Percentiles rank a stretch among this genome's conserved stretches.
phyloP scores from a whole-genome alignment of 1,140 invertebrate genomes.

The Meloidogyne hapla region DNA sequence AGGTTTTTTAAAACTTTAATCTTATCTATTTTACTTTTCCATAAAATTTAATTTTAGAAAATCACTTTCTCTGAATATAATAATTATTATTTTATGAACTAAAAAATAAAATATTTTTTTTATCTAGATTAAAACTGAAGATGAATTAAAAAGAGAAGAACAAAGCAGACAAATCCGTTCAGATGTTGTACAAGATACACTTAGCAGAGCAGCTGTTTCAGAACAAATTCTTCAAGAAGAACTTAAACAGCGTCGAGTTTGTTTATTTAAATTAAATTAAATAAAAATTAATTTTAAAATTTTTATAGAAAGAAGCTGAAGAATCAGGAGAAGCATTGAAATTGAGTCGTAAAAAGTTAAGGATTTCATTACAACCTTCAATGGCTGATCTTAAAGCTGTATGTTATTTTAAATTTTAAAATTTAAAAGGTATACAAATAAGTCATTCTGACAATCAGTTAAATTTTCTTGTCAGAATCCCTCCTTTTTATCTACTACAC shows the following conservation, averaged over 20 bases:
- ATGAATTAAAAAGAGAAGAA: slow-evolving; percentile 44
- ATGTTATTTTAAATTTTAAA: slow-evolving; percentile 1
- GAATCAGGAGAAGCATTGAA: slow-evolving; percentile 53
- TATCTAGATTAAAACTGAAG: slow-evolving; percentile 44
- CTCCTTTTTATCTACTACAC: no score
- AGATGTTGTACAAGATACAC: slow-evolving; percentile 41
- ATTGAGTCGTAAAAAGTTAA: slow-evolving; percentile 54
- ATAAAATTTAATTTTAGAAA: no score
- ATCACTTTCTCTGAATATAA: no score
- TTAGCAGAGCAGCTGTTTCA: slow-evolving; percentile 47
- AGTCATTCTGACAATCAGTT: no score
- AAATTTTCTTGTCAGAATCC: no score
- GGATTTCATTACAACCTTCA: slow-evolving; percentile 58
- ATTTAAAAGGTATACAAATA: no score
- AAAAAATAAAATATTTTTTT: slow-evolving; percentile 21
- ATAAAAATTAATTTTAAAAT: slow-evolving; percentile 24
- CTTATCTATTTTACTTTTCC: neutral
- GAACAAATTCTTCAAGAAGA: slow-evolving; percentile 60
- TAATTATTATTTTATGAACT: neutral
- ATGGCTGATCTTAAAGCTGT: slow-evolving; percentile 62
- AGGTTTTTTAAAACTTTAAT: slow-evolving; percentile 42
- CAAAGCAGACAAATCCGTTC: slow-evolving; percentile 26
- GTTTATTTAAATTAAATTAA: slow-evolving; percentile 26
- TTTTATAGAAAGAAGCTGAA: slow-evolving; percentile 52
- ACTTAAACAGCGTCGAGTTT: slow-evolving; percentile 52